Conservation (phyloP, 2,113 vertebrate species). For the Athene cunicularia region DNA sequence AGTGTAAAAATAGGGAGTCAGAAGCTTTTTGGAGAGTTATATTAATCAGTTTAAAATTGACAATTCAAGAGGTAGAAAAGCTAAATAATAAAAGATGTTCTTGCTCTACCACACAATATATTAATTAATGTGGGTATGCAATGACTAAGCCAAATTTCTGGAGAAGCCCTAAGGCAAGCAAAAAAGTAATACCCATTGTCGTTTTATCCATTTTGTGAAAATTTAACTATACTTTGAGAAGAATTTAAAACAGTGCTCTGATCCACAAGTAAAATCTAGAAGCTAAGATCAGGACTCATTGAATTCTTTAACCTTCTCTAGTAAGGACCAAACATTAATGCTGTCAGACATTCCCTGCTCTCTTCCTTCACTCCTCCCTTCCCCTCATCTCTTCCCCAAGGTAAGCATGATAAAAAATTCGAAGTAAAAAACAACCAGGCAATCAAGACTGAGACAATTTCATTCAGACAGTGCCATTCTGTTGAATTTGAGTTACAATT, state of each 20-base stretch:
- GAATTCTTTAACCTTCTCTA: neutral
- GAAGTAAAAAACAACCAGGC: neutral
- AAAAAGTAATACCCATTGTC: neutral
- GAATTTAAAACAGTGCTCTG: neutral
- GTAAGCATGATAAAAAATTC: neutral
- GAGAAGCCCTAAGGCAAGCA: neutral
- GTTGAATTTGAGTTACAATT: neutral
- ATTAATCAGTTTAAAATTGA: neutral
- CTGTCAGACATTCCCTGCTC: neutral
- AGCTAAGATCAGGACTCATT: neutral
- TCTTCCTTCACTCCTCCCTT: neutral
- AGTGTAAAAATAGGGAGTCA: neutral
- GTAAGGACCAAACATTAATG: neutral
- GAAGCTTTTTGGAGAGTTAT: neutral
- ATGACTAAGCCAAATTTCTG: neutral
- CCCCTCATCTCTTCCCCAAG: neutral
- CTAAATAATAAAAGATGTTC: constrained; percentile 8
- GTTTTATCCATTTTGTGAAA: neutral
- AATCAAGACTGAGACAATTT: neutral
- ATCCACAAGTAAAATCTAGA: neutral
- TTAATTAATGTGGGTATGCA: neutral
- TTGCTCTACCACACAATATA: neutral
- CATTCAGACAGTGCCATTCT: neutral
- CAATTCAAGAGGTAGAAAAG: neutral
- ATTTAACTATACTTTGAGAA: neutral